Percentiles rank a stretch among this genome's conserved stretches.
Evolutionary conservation across 2,797 vertebrate genomes (phyloP).

Genomic region (Setipinna tenuifilis): DNA sequence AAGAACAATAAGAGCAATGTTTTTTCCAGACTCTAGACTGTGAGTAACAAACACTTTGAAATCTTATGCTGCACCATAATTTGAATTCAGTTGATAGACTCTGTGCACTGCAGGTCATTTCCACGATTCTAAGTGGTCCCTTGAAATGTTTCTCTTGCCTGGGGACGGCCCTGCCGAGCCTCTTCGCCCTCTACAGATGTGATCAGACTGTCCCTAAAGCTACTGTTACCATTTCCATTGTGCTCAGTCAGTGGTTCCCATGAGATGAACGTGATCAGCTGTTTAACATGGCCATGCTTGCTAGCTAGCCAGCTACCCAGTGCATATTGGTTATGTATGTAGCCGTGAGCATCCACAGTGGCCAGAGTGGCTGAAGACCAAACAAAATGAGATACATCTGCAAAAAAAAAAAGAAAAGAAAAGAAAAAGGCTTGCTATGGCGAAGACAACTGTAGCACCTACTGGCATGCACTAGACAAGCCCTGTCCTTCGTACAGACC

Average conservation of each 20-base stretch:
- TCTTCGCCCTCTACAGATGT: background rate
- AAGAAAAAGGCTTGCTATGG: constrained; percentile 32
- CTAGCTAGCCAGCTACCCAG: background rate
- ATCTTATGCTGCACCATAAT: background rate
- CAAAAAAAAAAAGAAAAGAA: background rate
- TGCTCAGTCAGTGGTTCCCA: constrained; percentile 27
- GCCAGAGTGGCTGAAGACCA: constrained; percentile 3
- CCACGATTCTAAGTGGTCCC: constrained; percentile 54
- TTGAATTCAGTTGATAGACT: background rate
- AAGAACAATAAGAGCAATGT: constrained; percentile 18
- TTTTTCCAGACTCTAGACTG: constrained; percentile 26
- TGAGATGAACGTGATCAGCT: constrained; percentile 7
- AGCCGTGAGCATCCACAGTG: background rate
- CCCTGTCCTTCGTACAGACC: background rate
- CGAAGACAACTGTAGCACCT: background rate
- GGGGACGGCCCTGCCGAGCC: background rate
- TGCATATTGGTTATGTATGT: constrained; percentile 29
- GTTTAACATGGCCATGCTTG: background rate
- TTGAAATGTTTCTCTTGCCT: constrained; percentile 36
- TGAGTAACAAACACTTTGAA: constrained; percentile 28
- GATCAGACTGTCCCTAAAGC: constrained; percentile 15
- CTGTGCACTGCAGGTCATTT: background rate
- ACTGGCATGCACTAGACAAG: background rate
- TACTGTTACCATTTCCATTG: constrained; percentile 40
- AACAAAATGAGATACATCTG: constrained; percentile 33